Evolutionary conservation across 2,113 vertebrate genomes (phyloP).

Genomic region (Oryzias celebensis): DNA sequence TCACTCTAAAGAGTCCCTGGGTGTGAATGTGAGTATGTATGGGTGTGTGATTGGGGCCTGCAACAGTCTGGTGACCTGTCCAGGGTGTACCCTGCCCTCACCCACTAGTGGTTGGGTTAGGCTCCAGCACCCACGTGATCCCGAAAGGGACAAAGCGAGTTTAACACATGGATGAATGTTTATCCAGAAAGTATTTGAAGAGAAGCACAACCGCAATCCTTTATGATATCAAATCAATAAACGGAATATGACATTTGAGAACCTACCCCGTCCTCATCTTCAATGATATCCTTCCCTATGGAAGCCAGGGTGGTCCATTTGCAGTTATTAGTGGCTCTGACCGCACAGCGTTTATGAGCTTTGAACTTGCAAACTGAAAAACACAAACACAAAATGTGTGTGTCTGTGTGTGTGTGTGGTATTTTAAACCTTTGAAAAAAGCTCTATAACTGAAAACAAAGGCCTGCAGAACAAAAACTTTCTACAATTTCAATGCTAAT

Average conservation of each 20-base stretch:
- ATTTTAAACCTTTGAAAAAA: neutral
- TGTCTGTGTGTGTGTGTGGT: neutral
- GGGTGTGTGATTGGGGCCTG: too few relatives aligned
- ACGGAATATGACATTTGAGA: neutral
- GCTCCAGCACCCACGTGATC: too few relatives aligned
- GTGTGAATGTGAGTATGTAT: too few relatives aligned
- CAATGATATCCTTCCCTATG: constrained; percentile 95
- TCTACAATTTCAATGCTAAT: neutral
- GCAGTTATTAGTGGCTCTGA: constrained; percentile 96
- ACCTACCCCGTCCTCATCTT: constrained; percentile 95
- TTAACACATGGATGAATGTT: too few relatives aligned
- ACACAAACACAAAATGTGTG: constrained; percentile 22
- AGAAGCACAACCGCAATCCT: neutral
- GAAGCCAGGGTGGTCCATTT: constrained; percentile 98
- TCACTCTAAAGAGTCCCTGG: too few relatives aligned
- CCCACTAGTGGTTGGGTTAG: too few relatives aligned
- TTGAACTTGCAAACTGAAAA: constrained; percentile 96
- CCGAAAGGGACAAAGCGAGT: too few relatives aligned
- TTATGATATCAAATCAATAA: neutral
- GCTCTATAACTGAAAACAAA: neutral
- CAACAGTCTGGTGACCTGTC: too few relatives aligned
- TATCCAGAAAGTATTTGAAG: neutral
- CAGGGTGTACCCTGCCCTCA: too few relatives aligned
- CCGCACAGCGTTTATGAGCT: constrained; percentile 97
- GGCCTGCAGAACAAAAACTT: neutral